Conservation (phyloP, 2,888 invertebrate genomes). For the Lasioglossum lativentre region DNA sequence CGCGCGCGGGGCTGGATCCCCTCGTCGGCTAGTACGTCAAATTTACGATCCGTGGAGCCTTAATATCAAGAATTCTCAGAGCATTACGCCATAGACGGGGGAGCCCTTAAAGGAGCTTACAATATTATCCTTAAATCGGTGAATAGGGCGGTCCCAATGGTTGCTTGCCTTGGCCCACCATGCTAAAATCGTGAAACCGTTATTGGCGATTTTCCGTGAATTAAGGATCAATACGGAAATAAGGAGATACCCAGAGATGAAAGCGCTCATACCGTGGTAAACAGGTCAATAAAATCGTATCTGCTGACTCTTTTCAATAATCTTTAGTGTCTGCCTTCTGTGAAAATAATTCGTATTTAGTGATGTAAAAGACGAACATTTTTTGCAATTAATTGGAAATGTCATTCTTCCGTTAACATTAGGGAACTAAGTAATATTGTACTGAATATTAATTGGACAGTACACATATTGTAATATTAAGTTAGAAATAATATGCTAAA, state of each 20-base stretch:
- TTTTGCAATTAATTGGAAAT: neutral
- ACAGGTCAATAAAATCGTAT: neutral
- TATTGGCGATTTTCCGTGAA: slow-evolving; percentile 39
- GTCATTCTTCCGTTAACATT: neutral
- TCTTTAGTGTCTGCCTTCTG: neutral
- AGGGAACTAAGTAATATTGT: neutral
- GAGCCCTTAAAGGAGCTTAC: slow-evolving; percentile 55
- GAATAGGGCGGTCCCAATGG: slow-evolving; percentile 19
- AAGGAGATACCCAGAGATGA: neutral
- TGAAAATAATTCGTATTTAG: no score
- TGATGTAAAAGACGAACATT: neutral
- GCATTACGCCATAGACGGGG: slow-evolving; percentile 35
- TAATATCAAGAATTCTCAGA: slow-evolving; percentile 68
- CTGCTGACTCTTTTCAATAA: neutral
- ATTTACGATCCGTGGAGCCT: slow-evolving; percentile 70
- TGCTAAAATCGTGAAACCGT: slow-evolving; percentile 30
- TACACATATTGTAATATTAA: neutral
- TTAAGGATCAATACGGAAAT: slow-evolving; percentile 6
- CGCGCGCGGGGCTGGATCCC: slow-evolving; percentile 29
- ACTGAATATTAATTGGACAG: neutral
- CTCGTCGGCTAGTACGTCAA: slow-evolving; percentile 53
- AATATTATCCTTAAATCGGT: slow-evolving; percentile 43
- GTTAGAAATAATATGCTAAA: neutral
- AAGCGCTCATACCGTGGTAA: neutral
- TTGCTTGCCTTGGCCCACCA: neutral